Evolutionary conservation across 2,888 invertebrate genomes (phyloP).

Genomic region (Cataglyphis altisquamis): DNA sequence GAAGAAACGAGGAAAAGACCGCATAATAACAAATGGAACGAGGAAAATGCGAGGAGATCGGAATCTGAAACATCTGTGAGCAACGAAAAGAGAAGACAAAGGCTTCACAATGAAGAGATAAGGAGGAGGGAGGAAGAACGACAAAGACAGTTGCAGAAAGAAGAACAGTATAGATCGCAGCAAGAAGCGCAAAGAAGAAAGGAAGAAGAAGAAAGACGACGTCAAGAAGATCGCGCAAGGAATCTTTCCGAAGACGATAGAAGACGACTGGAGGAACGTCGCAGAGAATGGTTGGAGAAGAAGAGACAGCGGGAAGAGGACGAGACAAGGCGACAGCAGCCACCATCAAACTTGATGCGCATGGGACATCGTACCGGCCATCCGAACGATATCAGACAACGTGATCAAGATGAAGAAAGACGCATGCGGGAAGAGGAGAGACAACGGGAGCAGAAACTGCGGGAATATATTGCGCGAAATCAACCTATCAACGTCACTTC

Average conservation of each 20-base stretch:
- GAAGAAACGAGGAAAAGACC: conserved; percentile 23
- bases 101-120: not conserved
- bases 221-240: conserved; percentile 13
- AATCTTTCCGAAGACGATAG: conserved; percentile 43
- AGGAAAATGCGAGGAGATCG: not conserved
- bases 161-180: conserved; percentile 37
- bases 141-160: conserved; percentile 15
- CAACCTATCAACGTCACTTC: conserved; percentile 68
- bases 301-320: conserved; percentile 59
- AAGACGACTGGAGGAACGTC: conserved; percentile 38
- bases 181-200: conserved; percentile 39
- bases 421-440: conserved; percentile 56
- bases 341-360: conserved; percentile 54
- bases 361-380: not conserved
- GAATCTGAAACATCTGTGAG: not conserved
- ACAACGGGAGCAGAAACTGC: conserved; percentile 51
- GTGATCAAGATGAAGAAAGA: conserved; percentile 48
- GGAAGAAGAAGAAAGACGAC: conserved; percentile 24
- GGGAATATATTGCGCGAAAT: conserved; percentile 75
- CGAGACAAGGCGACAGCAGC: conserved; percentile 58
- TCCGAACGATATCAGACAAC: conserved; percentile 34
- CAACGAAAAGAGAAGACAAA: conserved; percentile 13
- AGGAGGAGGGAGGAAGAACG: conserved; percentile 2
- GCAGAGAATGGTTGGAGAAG: conserved; percentile 60
- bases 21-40: conserved; percentile 2